Conservation (phyloP, 2,888 invertebrate species). For the Mythimna ferrago region DNA sequence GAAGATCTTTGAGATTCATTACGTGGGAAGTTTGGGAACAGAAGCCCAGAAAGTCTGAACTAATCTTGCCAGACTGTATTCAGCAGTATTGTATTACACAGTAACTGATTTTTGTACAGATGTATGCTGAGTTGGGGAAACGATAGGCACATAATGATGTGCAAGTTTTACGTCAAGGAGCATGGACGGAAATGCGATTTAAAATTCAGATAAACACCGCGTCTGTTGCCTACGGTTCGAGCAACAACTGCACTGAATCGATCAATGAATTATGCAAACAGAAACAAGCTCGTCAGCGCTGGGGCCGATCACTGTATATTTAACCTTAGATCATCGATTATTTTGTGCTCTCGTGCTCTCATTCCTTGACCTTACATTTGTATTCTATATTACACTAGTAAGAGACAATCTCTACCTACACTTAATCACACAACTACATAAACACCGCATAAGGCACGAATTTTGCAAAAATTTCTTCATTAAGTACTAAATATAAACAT, state of each 20-base stretch:
- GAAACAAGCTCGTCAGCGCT: constrained; percentile 70
- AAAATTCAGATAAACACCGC: constrained; percentile 77
- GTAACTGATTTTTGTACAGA: background rate
- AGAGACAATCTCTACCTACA: constrained; percentile 32
- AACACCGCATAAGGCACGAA: constrained; percentile 15
- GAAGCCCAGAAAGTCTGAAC: background rate
- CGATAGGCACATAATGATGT: constrained; percentile 7
- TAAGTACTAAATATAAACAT: constrained; percentile 24
- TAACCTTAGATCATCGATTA: constrained; percentile 82
- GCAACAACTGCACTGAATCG: constrained; percentile 73
- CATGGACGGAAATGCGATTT: constrained; percentile 71
- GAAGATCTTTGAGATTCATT: background rate
- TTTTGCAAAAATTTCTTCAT: constrained; percentile 44
- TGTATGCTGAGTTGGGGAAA: background rate
- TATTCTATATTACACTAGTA: constrained; percentile 43
- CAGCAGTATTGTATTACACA: background rate
- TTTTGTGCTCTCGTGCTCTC: constrained; percentile 70
- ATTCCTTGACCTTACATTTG: constrained; percentile 73
- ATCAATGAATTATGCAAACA: constrained; percentile 87
- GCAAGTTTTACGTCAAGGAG: constrained; percentile 68
- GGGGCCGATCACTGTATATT: constrained; percentile 78
- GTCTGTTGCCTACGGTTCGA: constrained; percentile 68
- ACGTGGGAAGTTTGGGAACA: background rate
- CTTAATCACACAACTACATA: constrained; percentile 32
- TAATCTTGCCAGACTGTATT: background rate